A percentile compares a stretch with the other conserved stretches of the same genome.
These are phyloP conservation scores for Papilio machaon DNA, from an alignment of 1,140 invertebrate species.

Conservation along the genomic window DNA sequence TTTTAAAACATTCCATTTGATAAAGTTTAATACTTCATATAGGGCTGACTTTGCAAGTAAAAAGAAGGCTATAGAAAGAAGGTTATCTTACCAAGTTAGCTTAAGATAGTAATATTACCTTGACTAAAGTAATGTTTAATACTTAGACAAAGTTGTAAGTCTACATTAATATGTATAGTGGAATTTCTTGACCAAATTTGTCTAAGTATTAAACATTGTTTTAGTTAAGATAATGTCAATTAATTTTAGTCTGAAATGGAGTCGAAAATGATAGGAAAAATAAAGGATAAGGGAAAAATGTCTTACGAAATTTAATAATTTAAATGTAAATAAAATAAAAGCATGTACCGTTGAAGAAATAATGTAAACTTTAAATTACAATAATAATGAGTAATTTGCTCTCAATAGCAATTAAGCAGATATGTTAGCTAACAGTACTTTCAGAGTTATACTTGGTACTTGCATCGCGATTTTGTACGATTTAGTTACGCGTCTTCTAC, in stretches of 20 bases:
- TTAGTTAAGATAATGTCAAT: too few relatives aligned
- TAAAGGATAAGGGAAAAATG: background rate
- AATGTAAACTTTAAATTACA: background rate
- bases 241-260: background rate
- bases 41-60: background rate
- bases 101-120: too few relatives aligned
- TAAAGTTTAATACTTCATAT: background rate
- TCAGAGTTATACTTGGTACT: constrained; percentile 58
- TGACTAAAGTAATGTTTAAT: too few relatives aligned
- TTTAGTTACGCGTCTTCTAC: constrained; percentile 73
- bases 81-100: too few relatives aligned
- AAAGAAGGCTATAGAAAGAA: background rate
- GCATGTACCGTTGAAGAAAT: background rate
- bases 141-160: too few relatives aligned
- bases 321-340: background rate
- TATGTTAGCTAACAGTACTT: constrained; percentile 66
- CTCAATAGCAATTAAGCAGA: constrained; percentile 52
- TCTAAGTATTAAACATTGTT: too few relatives aligned
- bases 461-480: constrained; percentile 60
- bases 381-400: constrained; percentile 39
- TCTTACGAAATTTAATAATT: background rate
- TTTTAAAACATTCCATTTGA: background rate
- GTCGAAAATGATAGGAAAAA: too few relatives aligned
- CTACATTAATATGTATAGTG: too few relatives aligned
- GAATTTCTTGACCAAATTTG: too few relatives aligned